Conservation (phyloP, 2,888 invertebrate genomes). For the Acleris sparsana region DNA sequence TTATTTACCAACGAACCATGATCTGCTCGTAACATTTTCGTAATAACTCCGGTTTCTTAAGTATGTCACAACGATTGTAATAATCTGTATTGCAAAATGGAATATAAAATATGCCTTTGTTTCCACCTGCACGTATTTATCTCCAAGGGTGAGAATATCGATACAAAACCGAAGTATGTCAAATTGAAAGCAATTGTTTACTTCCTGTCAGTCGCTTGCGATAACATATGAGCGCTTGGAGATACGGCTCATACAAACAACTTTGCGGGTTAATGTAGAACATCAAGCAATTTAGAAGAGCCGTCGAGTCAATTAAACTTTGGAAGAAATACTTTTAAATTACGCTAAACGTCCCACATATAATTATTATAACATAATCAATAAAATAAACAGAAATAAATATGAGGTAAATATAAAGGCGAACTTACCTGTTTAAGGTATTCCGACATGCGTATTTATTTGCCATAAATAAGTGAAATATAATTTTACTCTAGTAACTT, state of each 20-base stretch:
- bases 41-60: constrained; percentile 7
- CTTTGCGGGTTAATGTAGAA: no score
- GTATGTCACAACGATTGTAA: constrained; percentile 2
- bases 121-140: neutral
- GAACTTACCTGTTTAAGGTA: no score
- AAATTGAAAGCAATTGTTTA: constrained; percentile 22
- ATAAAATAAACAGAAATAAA: no score
- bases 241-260: no score
- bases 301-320: no score
- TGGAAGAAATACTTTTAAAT: no score
- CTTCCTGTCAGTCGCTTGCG: constrained; percentile 11
- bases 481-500: constrained; percentile 5
- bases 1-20: neutral
- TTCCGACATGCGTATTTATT: neutral
- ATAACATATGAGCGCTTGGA: no score
- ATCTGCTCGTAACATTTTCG: neutral
- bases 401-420: no score
- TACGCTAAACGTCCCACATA: no score
- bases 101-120: neutral
- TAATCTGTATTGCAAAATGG: constrained; percentile 3
- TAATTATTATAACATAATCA: no score
- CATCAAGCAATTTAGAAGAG: no score
- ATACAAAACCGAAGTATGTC: constrained; percentile 20
- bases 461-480: neutral
- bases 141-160: constrained; percentile 20